Evolutionary conservation across 2,113 vertebrate genomes (phyloP).

Genomic region (Sialia sialis): DNA sequence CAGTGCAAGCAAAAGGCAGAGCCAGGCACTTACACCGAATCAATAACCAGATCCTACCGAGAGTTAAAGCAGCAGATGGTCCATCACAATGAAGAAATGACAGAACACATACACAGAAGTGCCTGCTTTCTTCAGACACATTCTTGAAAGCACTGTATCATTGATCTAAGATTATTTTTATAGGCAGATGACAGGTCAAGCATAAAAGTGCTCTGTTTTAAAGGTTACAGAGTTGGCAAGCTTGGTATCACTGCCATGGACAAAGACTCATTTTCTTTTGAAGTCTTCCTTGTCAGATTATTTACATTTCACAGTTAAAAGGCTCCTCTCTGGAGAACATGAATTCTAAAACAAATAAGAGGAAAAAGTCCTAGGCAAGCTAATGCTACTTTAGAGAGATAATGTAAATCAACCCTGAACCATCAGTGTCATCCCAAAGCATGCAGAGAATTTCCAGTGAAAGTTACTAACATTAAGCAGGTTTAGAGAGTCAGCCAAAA

Average conservation of each 20-base stretch:
- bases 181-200: slow-evolving; percentile 31
- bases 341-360: slow-evolving; percentile 29
- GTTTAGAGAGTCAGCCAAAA: not conserved
- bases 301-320: slow-evolving; percentile 56
- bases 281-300: slow-evolving; percentile 40
- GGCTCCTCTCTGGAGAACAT: slow-evolving; percentile 29
- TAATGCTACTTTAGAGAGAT: slow-evolving; percentile 42
- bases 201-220: slow-evolving; percentile 40
- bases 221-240: slow-evolving; percentile 50
- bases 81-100: not conserved
- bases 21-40: slow-evolving; percentile 8
- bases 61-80: slow-evolving; percentile 4
- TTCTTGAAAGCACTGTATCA: slow-evolving; percentile 38
- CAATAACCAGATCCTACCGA: slow-evolving; percentile 1
- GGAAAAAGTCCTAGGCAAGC: slow-evolving; percentile 3
- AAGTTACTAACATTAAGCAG: slow-evolving; percentile 28
- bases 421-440: slow-evolving; percentile 30
- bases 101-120: not conserved
- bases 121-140: slow-evolving; percentile 35
- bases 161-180: slow-evolving; percentile 55
- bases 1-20: not conserved
- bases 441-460: slow-evolving; percentile 25
- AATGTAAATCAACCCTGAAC: slow-evolving; percentile 41
- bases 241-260: not conserved
- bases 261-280: slow-evolving; percentile 33